Evolutionary conservation across 2,888 invertebrate species (phyloP).

Genomic region (Zygothrica quintamaculata): DNA sequence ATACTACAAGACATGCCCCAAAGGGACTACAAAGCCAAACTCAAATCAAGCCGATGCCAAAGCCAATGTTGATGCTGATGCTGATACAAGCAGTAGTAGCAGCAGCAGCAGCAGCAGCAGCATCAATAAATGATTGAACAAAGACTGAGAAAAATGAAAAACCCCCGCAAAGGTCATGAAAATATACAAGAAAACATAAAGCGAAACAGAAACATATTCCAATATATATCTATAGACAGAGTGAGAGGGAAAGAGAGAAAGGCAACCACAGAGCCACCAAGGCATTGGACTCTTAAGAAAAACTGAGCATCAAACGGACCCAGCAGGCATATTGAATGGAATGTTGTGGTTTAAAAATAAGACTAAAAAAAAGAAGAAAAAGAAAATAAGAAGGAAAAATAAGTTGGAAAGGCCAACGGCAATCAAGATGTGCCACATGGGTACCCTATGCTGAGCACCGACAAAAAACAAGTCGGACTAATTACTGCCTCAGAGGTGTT

Average conservation of each 20-base stretch:
- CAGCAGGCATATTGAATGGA: conserved; percentile 63
- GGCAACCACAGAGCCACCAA: conserved; percentile 12
- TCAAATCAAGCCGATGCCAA: conserved; percentile 46
- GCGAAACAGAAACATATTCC: conserved; percentile 27
- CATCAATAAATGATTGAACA: conserved; percentile 81
- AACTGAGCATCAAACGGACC: conserved; percentile 46
- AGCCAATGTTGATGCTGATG: conserved; percentile 8
- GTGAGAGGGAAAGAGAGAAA: conserved; percentile 21
- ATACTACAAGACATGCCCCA: conserved; percentile 70
- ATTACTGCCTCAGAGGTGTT: conserved; percentile 59
- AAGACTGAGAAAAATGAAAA: conserved; percentile 60
- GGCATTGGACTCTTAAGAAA: too few species aligned
- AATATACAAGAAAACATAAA: conserved; percentile 55
- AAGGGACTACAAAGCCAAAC: conserved; percentile 64
- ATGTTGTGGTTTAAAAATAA: conserved; percentile 78
- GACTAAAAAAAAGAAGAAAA: conserved; percentile 46
- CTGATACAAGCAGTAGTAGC: not conserved
- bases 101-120: conserved; percentile 1
- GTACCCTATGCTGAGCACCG: conserved; percentile 35
- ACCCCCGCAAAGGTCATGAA: conserved; percentile 80
- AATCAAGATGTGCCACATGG: conserved; percentile 64
- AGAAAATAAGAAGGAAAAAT: too few species aligned
- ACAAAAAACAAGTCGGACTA: conserved; percentile 40
- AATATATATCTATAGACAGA: too few species aligned
- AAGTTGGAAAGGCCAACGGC: conserved; percentile 37